Base-by-base conservation (phyloP, 2,888 invertebrate species). In the Hybos culiciformis region DNA sequence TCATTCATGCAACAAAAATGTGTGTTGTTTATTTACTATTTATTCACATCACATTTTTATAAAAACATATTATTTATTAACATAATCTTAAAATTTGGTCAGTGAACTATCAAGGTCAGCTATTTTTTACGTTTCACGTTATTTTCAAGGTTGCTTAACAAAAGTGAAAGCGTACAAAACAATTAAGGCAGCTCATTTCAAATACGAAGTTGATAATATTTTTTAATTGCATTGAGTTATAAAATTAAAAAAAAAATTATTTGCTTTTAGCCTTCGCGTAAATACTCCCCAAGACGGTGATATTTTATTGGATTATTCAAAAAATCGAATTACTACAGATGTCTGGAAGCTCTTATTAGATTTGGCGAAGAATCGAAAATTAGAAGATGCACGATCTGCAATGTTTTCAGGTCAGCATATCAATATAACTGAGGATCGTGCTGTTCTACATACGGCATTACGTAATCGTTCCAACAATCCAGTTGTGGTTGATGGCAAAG, bases 351-450 rank as follows among this genome's bases (percentile, higher is more conserved):
- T 85, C 15, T 75, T 98, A 2, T 66, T 96, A 50, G 74, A 85
- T 49, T 67, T 98, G 70, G 93, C 92, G 44, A 74, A 73, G 55
- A 78, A 78, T 34, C 74, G 96, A 12, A 79, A 84, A 54, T 80
- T 99, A 24, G 85, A 84, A 58, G 73, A 79, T 54, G 85, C 88
- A 21, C 75, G 96, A 50, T 79, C 87, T 67, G 85, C 84, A 20
- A 94, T 98, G 96, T 97, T 80, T 55, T 62, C 68, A 48, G 98
- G 96, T n/a, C 75, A 86, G 56, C 90, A 87, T 64, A 97, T 99
- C 50, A 99, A 99, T 70, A 90, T 93, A 60, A 98, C 98, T 0
- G 98, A 99, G 67, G 78, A 87, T 60, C 77, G 98, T 42, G 87
- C 97, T 14, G 98, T 99, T 1, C 70, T 99, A 8, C 98, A 99